phyloP scores from a whole-genome alignment of 2,113 vertebrate genomes.

The Cyprinus carpio region DNA sequence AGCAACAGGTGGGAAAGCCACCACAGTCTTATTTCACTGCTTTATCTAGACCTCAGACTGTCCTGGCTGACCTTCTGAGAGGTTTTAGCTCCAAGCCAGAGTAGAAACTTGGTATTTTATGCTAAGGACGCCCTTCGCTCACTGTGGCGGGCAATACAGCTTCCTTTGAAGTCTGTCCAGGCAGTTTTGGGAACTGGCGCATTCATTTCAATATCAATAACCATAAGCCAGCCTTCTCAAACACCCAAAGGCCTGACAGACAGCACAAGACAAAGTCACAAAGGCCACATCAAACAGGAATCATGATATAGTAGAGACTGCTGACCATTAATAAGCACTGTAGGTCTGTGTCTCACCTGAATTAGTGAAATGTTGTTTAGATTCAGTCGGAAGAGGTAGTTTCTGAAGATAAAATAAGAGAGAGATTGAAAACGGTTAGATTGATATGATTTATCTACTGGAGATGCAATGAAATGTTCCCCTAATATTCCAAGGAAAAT shows the following conservation, averaged over 20 bases:
- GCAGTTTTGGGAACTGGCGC: neutral
- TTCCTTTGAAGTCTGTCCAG: conserved; percentile 26
- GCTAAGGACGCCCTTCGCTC: neutral
- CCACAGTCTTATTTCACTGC: neutral
- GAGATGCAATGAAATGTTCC: neutral
- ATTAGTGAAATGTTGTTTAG: conserved; percentile 91
- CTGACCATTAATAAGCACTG: neutral
- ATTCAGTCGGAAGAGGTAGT: conserved; percentile 97
- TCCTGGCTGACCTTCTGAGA: conserved; percentile 12
- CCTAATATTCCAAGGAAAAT: neutral
- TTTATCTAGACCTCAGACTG: conserved; percentile 30
- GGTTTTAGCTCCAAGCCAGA: neutral
- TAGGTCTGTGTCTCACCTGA: conserved; percentile 78
- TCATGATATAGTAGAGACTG: neutral
- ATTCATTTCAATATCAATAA: conserved; percentile 16
- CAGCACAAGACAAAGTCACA: neutral
- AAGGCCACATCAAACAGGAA: neutral
- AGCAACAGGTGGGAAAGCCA: neutral
- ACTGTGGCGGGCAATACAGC: neutral
- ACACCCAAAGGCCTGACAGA: conserved; percentile 1
- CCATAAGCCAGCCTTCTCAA: neutral
- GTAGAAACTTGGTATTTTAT: neutral
- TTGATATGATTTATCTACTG: neutral
- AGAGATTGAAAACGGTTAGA: neutral
- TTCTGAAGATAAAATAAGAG: conserved; percentile 74